Percentiles rank a stretch among this genome's conserved stretches.
These are phyloP conservation scores for Rhombomys opimus DNA, from an alignment of 2,113 vertebrate genomes.

Conservation along the genomic window DNA sequence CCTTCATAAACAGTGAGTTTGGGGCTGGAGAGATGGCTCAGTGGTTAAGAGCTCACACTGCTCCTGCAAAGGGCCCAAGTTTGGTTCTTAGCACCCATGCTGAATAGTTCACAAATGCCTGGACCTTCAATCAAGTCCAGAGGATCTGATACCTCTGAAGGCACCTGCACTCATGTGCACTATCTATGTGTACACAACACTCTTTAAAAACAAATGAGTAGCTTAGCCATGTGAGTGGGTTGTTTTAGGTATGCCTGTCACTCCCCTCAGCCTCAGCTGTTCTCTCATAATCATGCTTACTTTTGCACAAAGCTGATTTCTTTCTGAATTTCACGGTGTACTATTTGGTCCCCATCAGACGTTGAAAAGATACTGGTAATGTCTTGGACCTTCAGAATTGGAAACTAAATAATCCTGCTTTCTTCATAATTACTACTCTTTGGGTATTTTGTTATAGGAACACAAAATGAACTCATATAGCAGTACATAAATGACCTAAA, in stretches of 20 bases:
- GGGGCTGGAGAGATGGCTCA: neutral
- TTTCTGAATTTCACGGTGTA: neutral
- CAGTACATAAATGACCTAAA: constrained; percentile 24
- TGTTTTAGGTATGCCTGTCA: neutral
- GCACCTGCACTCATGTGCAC: neutral
- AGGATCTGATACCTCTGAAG: neutral
- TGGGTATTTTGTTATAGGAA: neutral
- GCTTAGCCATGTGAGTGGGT: neutral
- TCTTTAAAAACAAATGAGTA: neutral
- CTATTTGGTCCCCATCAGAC: neutral
- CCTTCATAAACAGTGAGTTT: neutral
- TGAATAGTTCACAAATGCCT: neutral
- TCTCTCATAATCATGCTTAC: neutral
- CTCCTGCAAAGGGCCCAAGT: neutral
- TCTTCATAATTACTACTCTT: neutral
- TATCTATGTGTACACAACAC: no score
- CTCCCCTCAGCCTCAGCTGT: neutral
- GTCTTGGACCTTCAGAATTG: neutral
- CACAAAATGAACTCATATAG: neutral
- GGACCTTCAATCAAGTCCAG: neutral
- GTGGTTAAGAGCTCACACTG: neutral
- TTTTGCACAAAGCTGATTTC: neutral
- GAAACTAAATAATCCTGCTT: neutral
- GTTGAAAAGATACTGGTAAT: neutral
- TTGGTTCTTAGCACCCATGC: neutral